Conservation (phyloP, 2,888 invertebrate species). For the Dynastes tityus region DNA sequence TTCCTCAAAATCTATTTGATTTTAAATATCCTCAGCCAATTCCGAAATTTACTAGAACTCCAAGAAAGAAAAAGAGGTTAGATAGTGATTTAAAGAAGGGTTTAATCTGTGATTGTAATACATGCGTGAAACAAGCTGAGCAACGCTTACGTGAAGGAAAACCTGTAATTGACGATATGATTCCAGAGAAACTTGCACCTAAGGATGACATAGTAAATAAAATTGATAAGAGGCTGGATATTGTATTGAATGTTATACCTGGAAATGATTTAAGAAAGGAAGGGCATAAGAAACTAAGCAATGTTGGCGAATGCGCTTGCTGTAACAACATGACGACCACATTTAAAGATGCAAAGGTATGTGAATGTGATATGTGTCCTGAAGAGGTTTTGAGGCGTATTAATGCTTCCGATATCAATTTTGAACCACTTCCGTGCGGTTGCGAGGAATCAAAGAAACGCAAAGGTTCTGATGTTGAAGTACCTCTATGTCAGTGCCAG, state of each 20-base stretch:
- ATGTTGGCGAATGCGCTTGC: neutral
- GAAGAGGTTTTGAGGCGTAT: conserved; percentile 32
- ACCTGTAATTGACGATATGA: conserved; percentile 8
- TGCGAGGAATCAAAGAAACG: neutral
- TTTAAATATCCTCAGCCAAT: conserved; percentile 17
- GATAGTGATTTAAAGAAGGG: neutral
- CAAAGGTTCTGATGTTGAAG: neutral
- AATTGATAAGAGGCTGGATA: too few relatives aligned
- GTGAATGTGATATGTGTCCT: conserved; percentile 29
- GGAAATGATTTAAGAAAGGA: neutral
- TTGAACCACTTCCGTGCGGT: conserved; percentile 28
- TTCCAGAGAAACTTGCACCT: conserved; percentile 20
- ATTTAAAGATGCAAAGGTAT: conserved; percentile 10
- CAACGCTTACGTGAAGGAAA: conserved; percentile 20
- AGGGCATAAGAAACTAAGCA: neutral
- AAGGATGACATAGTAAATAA: neutral
- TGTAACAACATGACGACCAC: neutral
- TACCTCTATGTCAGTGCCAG: conserved; percentile 26
- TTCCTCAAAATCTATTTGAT: conserved; percentile 28
- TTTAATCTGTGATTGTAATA: conserved; percentile 14
- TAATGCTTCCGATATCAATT: conserved; percentile 9
- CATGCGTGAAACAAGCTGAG: neutral
- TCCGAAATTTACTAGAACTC: neutral
- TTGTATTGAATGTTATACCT: too few relatives aligned
- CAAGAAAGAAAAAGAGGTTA: conserved; percentile 2